Percentiles rank a stretch among this genome's conserved stretches.
phyloP scores from a whole-genome alignment of 2,797 vertebrate species.

The Kryptolebias ocellatus region DNA sequence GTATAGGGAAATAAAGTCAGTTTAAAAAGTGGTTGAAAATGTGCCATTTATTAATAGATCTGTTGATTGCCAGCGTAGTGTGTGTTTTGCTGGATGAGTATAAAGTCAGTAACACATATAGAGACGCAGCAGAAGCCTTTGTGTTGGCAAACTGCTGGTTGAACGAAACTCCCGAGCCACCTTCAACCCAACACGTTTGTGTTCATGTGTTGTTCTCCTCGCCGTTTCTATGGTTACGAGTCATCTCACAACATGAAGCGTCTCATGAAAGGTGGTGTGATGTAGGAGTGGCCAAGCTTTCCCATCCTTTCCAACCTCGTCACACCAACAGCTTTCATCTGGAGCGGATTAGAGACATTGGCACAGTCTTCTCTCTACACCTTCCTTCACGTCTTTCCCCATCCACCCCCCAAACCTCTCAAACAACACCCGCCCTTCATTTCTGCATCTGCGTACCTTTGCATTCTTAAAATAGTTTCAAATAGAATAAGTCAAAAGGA shows the following conservation, averaged over 20 bases:
- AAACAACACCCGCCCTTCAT: conserved; percentile 19
- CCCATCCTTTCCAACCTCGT: conserved; percentile 19
- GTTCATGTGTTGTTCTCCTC: conserved; percentile 18
- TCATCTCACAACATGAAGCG: conserved; percentile 14
- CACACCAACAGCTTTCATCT: conserved; percentile 58
- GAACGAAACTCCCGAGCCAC: conserved; percentile 5
- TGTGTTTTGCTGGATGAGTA: background rate
- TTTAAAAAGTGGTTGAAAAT: no score
- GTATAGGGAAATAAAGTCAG: no score
- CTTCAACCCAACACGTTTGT: background rate
- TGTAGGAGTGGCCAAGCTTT: conserved; percentile 44
- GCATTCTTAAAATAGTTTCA: conserved; percentile 21
- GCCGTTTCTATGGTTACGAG: conserved; percentile 25
- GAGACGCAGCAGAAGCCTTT: background rate
- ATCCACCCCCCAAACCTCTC: conserved; percentile 19
- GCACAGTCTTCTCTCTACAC: conserved; percentile 64
- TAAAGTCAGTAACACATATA: background rate
- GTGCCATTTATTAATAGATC: no score
- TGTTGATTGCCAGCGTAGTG: no score
- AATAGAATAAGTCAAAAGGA: background rate
- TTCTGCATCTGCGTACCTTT: conserved; percentile 11
- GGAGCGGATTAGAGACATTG: conserved; percentile 63
- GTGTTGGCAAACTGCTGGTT: conserved; percentile 4
- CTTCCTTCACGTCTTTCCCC: conserved; percentile 57
- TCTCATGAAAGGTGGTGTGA: conserved; percentile 44